phyloP scores from a whole-genome alignment of 2,888 invertebrate genomes.

The Nycteola revayana region DNA sequence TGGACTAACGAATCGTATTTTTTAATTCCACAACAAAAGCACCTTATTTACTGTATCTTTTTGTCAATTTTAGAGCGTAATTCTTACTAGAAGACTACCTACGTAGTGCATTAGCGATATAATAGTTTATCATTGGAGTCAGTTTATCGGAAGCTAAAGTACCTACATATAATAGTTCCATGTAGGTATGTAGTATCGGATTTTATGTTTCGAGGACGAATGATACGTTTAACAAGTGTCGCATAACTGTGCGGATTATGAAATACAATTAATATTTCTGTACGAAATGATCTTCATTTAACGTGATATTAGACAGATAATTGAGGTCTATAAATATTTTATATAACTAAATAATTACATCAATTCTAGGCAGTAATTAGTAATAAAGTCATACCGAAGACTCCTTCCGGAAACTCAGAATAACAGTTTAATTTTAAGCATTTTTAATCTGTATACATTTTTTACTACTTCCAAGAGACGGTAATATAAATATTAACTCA shows the following conservation, averaged over 20 bases:
- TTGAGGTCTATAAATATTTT: too few relatives aligned
- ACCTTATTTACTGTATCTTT: too few relatives aligned
- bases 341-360: too few relatives aligned
- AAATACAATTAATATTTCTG: too few relatives aligned
- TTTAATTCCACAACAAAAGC: too few relatives aligned
- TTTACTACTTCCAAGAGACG: slow-evolving; percentile 4
- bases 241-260: slow-evolving; percentile 26
- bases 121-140: slow-evolving; percentile 28
- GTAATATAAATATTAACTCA: slow-evolving; percentile 19
- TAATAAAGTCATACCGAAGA: too few relatives aligned
- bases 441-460: slow-evolving; percentile 8
- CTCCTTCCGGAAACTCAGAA: too few relatives aligned
- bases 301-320: too few relatives aligned
- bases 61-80: too few relatives aligned
- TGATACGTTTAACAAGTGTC: slow-evolving; percentile 32
- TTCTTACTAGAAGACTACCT: slow-evolving; percentile 3
- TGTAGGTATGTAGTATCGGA: slow-evolving; percentile 28
- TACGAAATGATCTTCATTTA: too few relatives aligned
- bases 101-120: slow-evolving; percentile 13
- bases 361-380: too few relatives aligned
- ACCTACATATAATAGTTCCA: slow-evolving; percentile 27
- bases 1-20: too few relatives aligned
- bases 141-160: slow-evolving; percentile 45
- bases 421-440: not conserved
- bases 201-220: slow-evolving; percentile 46